These are phyloP conservation scores for Ceyx cyanopectus DNA, from an alignment of 2,113 vertebrate species.

Conservation along the genomic window DNA sequence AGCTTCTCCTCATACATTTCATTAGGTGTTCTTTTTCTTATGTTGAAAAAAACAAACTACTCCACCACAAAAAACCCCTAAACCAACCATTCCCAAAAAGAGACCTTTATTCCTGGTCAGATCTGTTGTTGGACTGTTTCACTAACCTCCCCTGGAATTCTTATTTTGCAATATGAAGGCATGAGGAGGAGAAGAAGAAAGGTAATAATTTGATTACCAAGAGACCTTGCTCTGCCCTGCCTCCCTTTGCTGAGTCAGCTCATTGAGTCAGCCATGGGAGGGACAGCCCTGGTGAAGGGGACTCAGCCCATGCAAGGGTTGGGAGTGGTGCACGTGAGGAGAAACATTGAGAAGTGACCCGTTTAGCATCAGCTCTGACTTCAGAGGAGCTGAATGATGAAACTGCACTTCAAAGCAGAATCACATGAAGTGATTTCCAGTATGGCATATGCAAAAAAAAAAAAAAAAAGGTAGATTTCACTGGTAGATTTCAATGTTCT, in stretches of 20 bases:
- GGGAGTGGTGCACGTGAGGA: background rate
- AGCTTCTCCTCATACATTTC: background rate
- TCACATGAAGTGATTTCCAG: background rate
- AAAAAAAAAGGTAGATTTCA: background rate
- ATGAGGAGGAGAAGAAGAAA: background rate
- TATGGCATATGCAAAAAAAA: background rate
- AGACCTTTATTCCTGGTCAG: background rate
- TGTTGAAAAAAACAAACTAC: background rate
- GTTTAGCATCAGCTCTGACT: accelerated
- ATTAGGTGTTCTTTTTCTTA: background rate
- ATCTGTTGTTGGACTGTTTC: background rate
- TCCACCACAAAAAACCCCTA: background rate
- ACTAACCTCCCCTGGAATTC: background rate
- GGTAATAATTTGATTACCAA: background rate
- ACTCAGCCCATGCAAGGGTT: too few species aligned
- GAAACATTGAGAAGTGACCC: accelerated
- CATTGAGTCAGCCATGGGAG: accelerated
- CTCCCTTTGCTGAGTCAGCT: background rate
- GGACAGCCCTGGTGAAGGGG: background rate
- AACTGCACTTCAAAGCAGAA: background rate
- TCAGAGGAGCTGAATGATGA: background rate
- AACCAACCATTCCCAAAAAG: background rate
- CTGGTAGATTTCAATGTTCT: background rate
- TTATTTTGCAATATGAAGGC: background rate
- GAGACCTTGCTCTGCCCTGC: background rate